Evolutionary conservation across 1,140 invertebrate genomes (phyloP).

Genomic region (Monomorium pharaonis): DNA sequence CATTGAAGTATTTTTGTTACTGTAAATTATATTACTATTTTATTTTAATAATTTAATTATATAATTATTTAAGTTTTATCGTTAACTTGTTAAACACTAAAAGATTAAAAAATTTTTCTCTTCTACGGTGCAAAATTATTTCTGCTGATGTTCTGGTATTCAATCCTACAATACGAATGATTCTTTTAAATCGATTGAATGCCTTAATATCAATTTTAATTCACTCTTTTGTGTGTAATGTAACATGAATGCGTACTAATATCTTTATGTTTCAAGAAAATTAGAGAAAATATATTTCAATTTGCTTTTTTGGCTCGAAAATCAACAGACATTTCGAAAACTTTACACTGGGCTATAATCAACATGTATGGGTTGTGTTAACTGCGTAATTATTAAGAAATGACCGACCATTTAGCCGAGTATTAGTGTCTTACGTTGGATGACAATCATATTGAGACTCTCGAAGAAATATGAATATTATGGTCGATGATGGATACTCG

Average conservation of each 20-base stretch:
- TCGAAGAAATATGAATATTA: neutral
- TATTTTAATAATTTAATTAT: neutral
- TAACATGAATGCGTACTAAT: neutral
- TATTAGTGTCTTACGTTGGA: conserved; percentile 41
- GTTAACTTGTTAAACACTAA: neutral
- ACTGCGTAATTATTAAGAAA: neutral
- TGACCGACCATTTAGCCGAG: neutral
- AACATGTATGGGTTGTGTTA: neutral
- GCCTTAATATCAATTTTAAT: conserved; percentile 2
- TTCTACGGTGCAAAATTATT: conserved; percentile 2
- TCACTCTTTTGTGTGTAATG: neutral
- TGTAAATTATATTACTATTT: neutral
- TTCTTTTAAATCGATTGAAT: neutral
- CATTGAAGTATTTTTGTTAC: neutral
- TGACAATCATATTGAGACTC: conserved; percentile 44
- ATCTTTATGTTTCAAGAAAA: neutral
- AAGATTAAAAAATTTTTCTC: neutral
- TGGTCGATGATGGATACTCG: conserved; percentile 1
- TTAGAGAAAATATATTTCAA: neutral
- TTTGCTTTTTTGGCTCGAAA: neutral
- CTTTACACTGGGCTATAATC: neutral
- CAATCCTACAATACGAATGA: neutral
- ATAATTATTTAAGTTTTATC: neutral
- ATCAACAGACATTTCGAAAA: neutral
- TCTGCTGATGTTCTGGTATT: neutral